Conservation (phyloP, 2,797 vertebrate genomes). For the Rhincodon typus region DNA sequence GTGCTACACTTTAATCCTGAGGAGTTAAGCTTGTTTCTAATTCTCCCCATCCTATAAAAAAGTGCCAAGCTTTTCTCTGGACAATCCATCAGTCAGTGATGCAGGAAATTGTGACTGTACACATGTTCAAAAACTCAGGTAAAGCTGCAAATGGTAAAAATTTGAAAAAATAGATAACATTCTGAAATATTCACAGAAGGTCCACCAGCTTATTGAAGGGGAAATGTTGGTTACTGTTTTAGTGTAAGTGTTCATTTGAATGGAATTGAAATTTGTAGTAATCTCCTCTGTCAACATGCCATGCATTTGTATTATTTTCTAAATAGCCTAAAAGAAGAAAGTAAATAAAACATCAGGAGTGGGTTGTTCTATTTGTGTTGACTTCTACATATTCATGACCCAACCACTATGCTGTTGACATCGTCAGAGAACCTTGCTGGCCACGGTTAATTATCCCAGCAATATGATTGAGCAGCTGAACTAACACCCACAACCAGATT, state of each 20-base stretch:
- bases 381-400: neutral
- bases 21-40: neutral
- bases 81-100: neutral
- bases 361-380: neutral
- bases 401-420: conserved; percentile 1
- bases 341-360: neutral
- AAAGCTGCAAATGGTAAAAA: neutral
- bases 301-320: neutral
- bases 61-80: neutral
- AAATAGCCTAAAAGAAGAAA: neutral
- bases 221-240: neutral
- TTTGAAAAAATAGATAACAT: neutral
- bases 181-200: neutral
- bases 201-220: neutral
- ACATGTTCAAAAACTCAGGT: neutral
- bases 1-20: neutral
- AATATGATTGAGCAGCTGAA: conserved; percentile 11
- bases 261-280: neutral
- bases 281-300: neutral
- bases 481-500: conserved; percentile 27
- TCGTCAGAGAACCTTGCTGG: neutral
- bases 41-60: neutral
- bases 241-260: neutral
- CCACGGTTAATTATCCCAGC: neutral
- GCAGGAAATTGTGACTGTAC: neutral